Conservation (phyloP, 2,113 vertebrate genomes). For the Fukomys damarensis region DNA sequence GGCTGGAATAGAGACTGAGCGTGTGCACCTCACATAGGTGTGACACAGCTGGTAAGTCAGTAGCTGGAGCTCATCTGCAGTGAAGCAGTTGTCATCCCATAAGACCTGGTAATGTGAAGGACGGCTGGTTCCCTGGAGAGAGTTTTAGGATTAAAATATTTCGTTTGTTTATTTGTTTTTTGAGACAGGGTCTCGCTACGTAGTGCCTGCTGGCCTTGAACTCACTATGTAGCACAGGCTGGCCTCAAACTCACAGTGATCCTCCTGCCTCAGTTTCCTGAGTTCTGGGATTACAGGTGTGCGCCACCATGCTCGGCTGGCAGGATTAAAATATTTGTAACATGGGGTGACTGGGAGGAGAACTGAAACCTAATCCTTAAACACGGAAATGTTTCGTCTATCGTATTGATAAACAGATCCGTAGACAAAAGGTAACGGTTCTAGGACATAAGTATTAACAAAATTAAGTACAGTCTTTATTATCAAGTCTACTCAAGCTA, state of each 20-base stretch:
- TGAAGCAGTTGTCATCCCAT: constrained; percentile 99
- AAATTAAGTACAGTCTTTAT: background rate
- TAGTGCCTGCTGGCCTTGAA: too few species aligned
- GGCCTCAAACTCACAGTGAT: too few species aligned
- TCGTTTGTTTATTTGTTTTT: background rate
- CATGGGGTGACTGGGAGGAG: background rate
- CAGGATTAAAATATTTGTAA: constrained; percentile 26
- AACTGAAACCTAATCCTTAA: constrained; percentile 37
- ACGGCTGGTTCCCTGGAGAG: constrained; percentile 95
- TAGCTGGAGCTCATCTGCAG: constrained; percentile 97
- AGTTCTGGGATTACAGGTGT: too few species aligned
- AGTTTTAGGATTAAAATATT: constrained; percentile 45
- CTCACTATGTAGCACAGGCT: too few species aligned
- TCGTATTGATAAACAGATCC: constrained; percentile 24
- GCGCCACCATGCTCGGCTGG: too few species aligned
- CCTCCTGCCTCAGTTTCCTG: too few species aligned
- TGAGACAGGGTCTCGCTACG: too few species aligned
- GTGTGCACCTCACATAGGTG: constrained; percentile 97
- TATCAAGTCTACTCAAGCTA: constrained; percentile 68
- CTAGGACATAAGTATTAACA: background rate
- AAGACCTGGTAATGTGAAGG: constrained; percentile 99
- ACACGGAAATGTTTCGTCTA: constrained; percentile 43
- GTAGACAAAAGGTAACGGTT: constrained; percentile 45
- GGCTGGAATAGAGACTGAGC: constrained; percentile 97
- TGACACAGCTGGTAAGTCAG: constrained; percentile 99